These are phyloP conservation scores for Trachymyrmex cornetzi DNA, from an alignment of 1,140 invertebrate species.

Conservation along the genomic window DNA sequence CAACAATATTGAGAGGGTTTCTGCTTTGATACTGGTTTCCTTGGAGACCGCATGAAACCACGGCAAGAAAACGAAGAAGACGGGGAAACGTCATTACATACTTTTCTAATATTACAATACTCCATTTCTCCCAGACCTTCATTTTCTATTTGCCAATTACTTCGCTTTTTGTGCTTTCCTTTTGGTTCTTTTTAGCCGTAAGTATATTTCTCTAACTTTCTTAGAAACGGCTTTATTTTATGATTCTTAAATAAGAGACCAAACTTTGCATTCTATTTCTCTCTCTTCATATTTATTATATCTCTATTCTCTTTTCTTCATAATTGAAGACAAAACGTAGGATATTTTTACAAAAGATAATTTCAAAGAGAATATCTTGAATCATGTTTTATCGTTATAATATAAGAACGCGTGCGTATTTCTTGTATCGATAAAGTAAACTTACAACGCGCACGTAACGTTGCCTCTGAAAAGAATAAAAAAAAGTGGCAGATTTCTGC, in stretches of 20 bases:
- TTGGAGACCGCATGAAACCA: slow-evolving; percentile 19
- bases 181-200: not conserved
- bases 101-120: not conserved
- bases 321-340: not conserved
- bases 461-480: not conserved
- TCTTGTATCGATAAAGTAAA: not conserved
- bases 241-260: not conserved
- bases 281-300: not conserved
- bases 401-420: not conserved
- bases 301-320: not conserved
- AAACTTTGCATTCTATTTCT: not conserved
- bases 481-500: not conserved
- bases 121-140: not conserved
- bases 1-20: slow-evolving; percentile 12
- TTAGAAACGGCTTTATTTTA: not conserved
- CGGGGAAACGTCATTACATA: not conserved
- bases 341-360: not conserved
- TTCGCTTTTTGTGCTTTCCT: not conserved
- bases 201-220: not conserved
- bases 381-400: slow-evolving; percentile 9
- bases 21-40: slow-evolving; percentile 25
- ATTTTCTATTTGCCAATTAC: not conserved
- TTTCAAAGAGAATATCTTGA: not conserved
- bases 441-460: not conserved
- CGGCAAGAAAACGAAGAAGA: not conserved